phyloP scores from a whole-genome alignment of 2,797 vertebrate species.

The Anguilla marmorata region DNA sequence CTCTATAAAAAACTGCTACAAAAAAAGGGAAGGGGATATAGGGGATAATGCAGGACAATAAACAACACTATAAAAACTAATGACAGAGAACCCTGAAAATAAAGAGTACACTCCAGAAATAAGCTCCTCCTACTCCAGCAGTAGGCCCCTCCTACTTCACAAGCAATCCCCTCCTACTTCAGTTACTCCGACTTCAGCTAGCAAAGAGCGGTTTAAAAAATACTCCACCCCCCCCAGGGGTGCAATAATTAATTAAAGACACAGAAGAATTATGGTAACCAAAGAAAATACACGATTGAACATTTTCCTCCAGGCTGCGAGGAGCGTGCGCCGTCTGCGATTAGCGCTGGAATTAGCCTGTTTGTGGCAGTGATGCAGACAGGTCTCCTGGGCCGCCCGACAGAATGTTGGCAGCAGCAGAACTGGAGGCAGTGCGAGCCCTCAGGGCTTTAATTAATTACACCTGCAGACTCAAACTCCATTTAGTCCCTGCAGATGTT shows the following conservation, averaged over 20 bases:
- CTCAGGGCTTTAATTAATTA: neutral
- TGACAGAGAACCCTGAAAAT: too few species aligned
- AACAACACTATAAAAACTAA: too few species aligned
- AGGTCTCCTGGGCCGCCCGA: neutral
- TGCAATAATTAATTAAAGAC: neutral
- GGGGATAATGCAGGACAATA: too few species aligned
- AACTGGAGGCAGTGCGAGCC: neutral
- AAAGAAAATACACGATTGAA: neutral
- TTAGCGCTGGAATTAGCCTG: neutral
- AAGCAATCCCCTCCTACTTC: neutral
- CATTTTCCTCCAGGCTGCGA: neutral
- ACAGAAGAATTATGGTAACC: neutral
- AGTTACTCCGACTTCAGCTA: neutral
- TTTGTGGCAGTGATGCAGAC: neutral
- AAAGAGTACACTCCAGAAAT: too few species aligned
- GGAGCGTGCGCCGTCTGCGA: neutral
- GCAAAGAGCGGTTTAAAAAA: neutral
- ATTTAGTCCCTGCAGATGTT: slow-evolving; percentile 16
- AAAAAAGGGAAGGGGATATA: too few species aligned
- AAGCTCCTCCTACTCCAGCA: neutral
- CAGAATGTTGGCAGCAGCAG: neutral
- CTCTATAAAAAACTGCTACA: too few species aligned
- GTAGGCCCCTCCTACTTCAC: neutral
- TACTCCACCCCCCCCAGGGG: neutral
- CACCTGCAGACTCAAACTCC: slow-evolving; percentile 4